Evolutionary conservation across 2,113 vertebrate species (phyloP).

Genomic region (Tyto alba): DNA sequence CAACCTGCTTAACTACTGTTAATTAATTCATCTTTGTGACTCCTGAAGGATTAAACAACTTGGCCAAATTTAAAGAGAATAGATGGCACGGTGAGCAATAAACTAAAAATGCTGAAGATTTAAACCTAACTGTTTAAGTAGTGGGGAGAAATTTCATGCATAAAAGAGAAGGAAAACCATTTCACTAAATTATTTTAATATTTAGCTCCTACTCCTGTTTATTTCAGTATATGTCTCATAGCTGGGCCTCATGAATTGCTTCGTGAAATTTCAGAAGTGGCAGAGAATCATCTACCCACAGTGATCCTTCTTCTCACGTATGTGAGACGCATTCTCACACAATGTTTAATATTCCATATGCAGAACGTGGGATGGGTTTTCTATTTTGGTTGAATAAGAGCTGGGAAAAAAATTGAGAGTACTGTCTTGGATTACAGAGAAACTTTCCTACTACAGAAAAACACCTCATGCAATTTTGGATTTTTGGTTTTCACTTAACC

Average conservation of each 20-base stretch:
- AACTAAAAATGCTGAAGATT: background rate
- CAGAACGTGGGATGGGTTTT: background rate
- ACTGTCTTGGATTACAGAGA: background rate
- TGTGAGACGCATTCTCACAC: background rate
- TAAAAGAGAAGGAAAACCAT: background rate
- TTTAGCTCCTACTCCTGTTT: background rate
- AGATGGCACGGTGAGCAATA: background rate
- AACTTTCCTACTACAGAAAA: background rate
- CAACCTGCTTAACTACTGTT: background rate
- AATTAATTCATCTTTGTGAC: background rate
- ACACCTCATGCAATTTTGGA: accelerated
- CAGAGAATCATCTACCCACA: background rate
- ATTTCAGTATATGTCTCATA: background rate
- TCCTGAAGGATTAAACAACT: background rate
- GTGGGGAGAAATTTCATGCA: background rate
- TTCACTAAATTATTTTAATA: background rate
- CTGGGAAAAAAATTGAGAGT: background rate
- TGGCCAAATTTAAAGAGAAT: background rate
- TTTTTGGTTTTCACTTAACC: background rate
- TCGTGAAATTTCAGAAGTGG: background rate
- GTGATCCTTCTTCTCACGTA: background rate
- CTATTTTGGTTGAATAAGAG: background rate
- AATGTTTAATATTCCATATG: background rate
- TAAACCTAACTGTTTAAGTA: background rate
- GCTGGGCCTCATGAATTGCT: background rate